Evolutionary conservation across 2,113 vertebrate species (phyloP).

Genomic region (Macheiramphus alcinus): DNA sequence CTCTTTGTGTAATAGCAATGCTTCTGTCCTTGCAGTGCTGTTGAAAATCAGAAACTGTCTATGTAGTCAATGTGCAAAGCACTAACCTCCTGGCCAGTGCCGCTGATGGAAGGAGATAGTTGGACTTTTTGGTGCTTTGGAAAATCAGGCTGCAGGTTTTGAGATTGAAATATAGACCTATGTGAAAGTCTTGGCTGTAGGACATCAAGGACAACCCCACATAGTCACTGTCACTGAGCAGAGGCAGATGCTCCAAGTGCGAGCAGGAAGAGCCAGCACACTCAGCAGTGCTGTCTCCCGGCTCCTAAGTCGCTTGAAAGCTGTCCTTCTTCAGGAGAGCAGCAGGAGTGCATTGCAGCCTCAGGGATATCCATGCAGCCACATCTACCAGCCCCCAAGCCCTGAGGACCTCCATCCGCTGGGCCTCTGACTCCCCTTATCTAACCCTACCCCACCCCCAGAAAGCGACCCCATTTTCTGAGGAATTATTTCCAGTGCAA

Average conservation of each 20-base stretch:
- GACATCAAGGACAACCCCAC: background rate
- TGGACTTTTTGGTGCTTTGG: background rate
- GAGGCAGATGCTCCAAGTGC: background rate
- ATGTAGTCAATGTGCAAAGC: accelerated
- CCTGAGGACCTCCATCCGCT: accelerated
- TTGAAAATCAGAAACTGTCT: background rate
- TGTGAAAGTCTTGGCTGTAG: background rate
- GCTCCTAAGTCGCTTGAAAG: background rate
- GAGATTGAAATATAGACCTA: background rate
- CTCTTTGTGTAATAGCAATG: accelerated
- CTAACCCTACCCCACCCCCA: background rate
- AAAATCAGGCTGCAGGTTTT: background rate
- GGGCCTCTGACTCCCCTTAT: background rate
- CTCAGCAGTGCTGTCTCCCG: background rate
- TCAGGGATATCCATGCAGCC: background rate
- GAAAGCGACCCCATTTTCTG: constrained; percentile 29
- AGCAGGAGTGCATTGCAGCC: background rate
- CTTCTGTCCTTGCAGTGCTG: background rate
- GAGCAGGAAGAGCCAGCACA: accelerated
- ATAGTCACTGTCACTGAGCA: background rate
- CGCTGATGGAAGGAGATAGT: background rate
- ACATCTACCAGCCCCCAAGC: background rate
- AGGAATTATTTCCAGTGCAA: constrained; percentile 12
- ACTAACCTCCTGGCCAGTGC: background rate
- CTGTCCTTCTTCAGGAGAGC: background rate